Evolutionary conservation across 2,888 invertebrate genomes (phyloP), one percentile per base, ranked within the genome.

Genomic region (Euproctis similis): DNA sequence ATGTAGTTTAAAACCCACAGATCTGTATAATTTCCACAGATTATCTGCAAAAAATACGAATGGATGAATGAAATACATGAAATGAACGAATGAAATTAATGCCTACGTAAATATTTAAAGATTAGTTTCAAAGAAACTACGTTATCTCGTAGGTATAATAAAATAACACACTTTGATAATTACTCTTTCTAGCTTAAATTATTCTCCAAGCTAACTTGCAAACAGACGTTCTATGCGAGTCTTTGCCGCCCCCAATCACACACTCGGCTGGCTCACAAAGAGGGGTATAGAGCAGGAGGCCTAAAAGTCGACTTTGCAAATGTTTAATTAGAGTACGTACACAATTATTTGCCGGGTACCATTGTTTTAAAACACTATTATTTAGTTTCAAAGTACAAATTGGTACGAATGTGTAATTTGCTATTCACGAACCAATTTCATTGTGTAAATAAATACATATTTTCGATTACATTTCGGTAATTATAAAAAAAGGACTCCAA

Each of bases 221-320:
- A 55, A 60, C 53, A 61, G 48, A 39, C 39, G 39, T 29, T 24
- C 26, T 39, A 26, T 18, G 34, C 24, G 30, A 36, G 55, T 53
- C 58, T 58, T 58, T 60, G 55, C 66, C 63, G 56, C 57, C 59
- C 56, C 60, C 64, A 71, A 78, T 78, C 70, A 74, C 67, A 71
- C 69, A 72, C 70, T 69, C 60, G 56, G 69, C 57, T 75, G 62
- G 39, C 44, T 67, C 56, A 64, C 65, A 64, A 68, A 75, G 69
- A 67, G 60, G 53, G 43, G 46, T n/a, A n/a, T n/a, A n/a, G n/a
- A n/a, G n/a, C 28, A 44, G 48, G 44, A 41, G 37, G 29, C 51
- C 58, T 53, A 61, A 67, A 71, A 69, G 59, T 66, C 46, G 39
- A 48, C 47, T 43, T 45, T 46, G 42, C 54, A 34, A 57, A 54